These are phyloP conservation scores for Sphenodon punctatus DNA, from an alignment of 2,797 vertebrate species.

Conservation along the genomic window DNA sequence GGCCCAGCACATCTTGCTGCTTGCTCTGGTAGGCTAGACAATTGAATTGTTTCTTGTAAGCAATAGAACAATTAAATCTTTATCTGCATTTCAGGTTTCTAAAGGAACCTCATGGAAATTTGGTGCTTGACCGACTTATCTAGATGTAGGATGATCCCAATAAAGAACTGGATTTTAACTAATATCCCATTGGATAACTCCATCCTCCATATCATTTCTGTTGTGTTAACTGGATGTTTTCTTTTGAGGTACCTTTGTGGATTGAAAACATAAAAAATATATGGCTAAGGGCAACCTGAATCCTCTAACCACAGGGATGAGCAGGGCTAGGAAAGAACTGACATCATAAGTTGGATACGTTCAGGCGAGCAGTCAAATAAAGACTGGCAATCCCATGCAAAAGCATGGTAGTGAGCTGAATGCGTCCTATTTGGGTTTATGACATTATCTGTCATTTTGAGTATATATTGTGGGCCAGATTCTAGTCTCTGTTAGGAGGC, in stretches of 20 bases:
- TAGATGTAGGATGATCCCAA: conserved; percentile 41
- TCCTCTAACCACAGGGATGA: background rate
- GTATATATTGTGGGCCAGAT: background rate
- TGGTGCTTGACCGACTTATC: no score
- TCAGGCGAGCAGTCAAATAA: background rate
- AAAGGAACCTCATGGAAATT: conserved; percentile 49
- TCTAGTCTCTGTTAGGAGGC: accelerated
- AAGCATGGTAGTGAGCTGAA: background rate
- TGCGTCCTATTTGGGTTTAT: background rate
- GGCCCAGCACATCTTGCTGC: no score
- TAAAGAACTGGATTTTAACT: no score
- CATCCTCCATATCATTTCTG: background rate
- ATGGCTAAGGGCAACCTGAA: background rate
- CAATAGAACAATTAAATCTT: no score
- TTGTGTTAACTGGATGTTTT: background rate
- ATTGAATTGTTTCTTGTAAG: no score
- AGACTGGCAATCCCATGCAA: accelerated
- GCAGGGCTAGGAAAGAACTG: background rate
- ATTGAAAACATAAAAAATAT: background rate
- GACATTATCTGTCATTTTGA: background rate
- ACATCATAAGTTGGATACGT: accelerated
- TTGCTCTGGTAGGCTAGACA: no score
- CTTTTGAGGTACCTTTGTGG: background rate
- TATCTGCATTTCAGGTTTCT: no score
- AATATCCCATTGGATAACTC: conserved; percentile 21